Base-by-base conservation (phyloP, 2,888 invertebrate genomes). In the Lordiphosa andalusiaca region DNA sequence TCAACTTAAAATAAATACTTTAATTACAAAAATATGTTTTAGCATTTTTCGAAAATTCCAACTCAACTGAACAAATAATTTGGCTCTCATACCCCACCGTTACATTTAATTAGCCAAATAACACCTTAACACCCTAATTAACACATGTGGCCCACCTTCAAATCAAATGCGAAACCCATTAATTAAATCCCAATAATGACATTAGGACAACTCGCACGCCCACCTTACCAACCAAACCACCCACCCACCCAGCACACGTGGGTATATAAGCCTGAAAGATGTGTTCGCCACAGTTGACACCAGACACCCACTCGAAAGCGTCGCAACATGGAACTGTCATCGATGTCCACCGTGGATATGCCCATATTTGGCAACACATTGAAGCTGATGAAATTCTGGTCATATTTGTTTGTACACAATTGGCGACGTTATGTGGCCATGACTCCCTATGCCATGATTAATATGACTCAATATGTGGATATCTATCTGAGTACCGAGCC, bases 361-460 rank as follows among this genome's bases (percentile, higher is more conserved):
- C 86, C 86, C 0, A 67, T 87, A 9, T 83, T 84, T 21, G 73
- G 68, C 19, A 70, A 33, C 23, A 85, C 77, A 4, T 30, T 88
- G 25, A 74, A 69, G 46, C 63, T 86, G 6, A 76, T 87, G 77
- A 84, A 80, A 61, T 87, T 81, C 59, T 87, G 86, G 87, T 81
- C 80, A 0, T 76, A 85, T 60, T 68, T 87, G 0, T 76, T 70
- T 21, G 81, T 74, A 4, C 84, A 86, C 65, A 87, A 87, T 48
- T 88, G 86, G 86, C 78, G 86, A 0, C 75, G 86, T n/a, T 88
- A 88, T 59, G 55, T 81, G 16, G 80, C 86, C 4, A 56, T 87
- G 41, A 70, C 67, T 6, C 82, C 86, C 0, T 85, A 58, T 3
- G 16, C 61, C 0, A 25, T 85, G 3, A 59, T 87, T 13, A 87